These are phyloP conservation scores for Todiramphus saurophagus DNA, from an alignment of 2,113 vertebrate species.

Conservation along the genomic window DNA sequence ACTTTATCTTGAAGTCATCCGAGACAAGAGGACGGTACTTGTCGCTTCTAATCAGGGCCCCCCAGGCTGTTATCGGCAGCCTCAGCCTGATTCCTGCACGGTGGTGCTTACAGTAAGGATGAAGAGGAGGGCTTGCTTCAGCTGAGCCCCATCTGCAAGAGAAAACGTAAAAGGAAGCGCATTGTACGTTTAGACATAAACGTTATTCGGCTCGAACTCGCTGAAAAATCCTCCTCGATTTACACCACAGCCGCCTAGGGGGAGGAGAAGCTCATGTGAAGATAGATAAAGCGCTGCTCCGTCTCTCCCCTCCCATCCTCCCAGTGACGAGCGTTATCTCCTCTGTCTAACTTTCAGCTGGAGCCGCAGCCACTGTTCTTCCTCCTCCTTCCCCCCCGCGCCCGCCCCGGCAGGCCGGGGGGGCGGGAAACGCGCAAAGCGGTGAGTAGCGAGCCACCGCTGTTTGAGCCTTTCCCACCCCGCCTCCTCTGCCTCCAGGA, in stretches of 20 bases:
- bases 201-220: accelerated
- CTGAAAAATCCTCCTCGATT: neutral
- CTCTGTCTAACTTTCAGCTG: too few species aligned
- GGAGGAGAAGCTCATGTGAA: neutral
- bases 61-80: neutral
- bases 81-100: neutral
- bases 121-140: neutral
- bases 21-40: neutral
- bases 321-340: accelerated
- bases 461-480: neutral
- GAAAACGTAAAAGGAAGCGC: neutral
- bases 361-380: neutral
- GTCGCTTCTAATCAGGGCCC: neutral
- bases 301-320: accelerated
- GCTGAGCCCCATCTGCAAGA: neutral
- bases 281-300: neutral
- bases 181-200: neutral
- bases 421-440: neutral
- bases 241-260: neutral
- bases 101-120: neutral
- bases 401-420: neutral
- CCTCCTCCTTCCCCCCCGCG: too few species aligned
- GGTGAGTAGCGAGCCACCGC: accelerated
- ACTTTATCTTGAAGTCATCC: neutral
- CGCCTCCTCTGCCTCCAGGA: neutral